Conservation (phyloP, 2,888 invertebrate genomes). For the Spodoptera picta region DNA sequence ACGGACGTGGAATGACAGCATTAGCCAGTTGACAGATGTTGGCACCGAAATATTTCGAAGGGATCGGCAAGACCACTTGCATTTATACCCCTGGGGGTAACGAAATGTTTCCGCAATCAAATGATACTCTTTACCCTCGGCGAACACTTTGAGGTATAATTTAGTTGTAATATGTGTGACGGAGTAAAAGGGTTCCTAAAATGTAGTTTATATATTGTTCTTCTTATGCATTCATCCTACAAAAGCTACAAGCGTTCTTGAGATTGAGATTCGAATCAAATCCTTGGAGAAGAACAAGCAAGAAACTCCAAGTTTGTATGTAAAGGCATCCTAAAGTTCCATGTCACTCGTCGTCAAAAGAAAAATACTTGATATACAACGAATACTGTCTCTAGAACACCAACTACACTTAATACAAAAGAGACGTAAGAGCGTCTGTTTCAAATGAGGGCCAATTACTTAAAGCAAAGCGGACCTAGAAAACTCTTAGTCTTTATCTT, state of each 20-base stretch:
- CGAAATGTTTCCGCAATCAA: slow-evolving; percentile 33
- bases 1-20: slow-evolving; percentile 58
- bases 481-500: slow-evolving; percentile 9
- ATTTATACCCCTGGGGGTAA: slow-evolving; percentile 27
- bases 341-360: too few species aligned
- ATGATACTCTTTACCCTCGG: slow-evolving; percentile 34
- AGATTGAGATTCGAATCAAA: too few species aligned
- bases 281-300: too few species aligned
- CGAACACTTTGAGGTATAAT: slow-evolving; percentile 23
- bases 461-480: slow-evolving; percentile 32
- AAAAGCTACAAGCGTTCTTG: too few species aligned
- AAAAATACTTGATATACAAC: too few species aligned
- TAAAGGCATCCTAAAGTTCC: too few species aligned
- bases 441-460: slow-evolving; percentile 46
- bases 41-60: slow-evolving; percentile 51
- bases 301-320: too few species aligned
- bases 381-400: slow-evolving; percentile 22
- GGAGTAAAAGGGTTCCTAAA: slow-evolving; percentile 1
- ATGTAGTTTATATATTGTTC: not conserved
- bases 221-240: too few species aligned
- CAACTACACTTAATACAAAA: slow-evolving; percentile 21
- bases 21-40: slow-evolving; percentile 64
- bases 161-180: slow-evolving; percentile 19
- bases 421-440: slow-evolving; percentile 21
- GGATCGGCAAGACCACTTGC: slow-evolving; percentile 36